These are phyloP conservation scores for Vulpes ferrilata DNA, from an alignment of 2,113 vertebrate species.

Conservation along the genomic window DNA sequence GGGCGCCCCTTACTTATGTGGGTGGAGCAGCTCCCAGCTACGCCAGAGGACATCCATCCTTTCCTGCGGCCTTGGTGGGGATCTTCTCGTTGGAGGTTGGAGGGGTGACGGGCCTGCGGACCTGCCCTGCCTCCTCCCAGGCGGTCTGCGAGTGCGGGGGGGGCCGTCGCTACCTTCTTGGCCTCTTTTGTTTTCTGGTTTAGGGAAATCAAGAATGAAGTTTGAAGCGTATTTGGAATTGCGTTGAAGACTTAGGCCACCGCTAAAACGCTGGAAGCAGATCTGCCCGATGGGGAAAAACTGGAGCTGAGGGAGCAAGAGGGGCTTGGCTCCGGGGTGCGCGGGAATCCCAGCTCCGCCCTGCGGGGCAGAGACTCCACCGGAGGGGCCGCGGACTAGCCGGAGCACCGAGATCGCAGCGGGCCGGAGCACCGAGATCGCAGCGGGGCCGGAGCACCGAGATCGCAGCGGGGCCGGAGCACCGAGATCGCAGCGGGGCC, in stretches of 20 bases:
- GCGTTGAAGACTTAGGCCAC: not conserved
- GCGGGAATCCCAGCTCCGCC: too few species aligned
- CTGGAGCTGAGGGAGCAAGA: too few species aligned
- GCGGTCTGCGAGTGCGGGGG: not conserved
- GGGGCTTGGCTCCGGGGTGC: not conserved
- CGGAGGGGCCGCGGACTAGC: too few species aligned
- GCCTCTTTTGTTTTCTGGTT: slow-evolving; percentile 47
- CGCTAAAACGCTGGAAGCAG: slow-evolving; percentile 27
- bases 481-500: too few species aligned
- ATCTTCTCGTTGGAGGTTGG: not conserved
- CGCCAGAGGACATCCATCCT: not conserved
- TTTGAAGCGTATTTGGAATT: not conserved
- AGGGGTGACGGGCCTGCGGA: not conserved
- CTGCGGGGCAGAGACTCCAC: too few species aligned
- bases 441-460: too few species aligned
- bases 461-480: too few species aligned
- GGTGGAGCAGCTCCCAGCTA: not conserved
- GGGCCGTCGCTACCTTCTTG: not conserved
- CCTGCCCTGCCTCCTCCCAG: not conserved
- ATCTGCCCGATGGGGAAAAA: not conserved
- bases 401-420: too few species aligned
- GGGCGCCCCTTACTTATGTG: not conserved
- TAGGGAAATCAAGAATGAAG: not conserved
- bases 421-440: too few species aligned
- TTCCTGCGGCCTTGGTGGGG: not conserved